Evolutionary conservation across 1,140 invertebrate genomes (phyloP), one percentile per base, ranked within the genome.

Genomic region (Pectinophora gossypiella): DNA sequence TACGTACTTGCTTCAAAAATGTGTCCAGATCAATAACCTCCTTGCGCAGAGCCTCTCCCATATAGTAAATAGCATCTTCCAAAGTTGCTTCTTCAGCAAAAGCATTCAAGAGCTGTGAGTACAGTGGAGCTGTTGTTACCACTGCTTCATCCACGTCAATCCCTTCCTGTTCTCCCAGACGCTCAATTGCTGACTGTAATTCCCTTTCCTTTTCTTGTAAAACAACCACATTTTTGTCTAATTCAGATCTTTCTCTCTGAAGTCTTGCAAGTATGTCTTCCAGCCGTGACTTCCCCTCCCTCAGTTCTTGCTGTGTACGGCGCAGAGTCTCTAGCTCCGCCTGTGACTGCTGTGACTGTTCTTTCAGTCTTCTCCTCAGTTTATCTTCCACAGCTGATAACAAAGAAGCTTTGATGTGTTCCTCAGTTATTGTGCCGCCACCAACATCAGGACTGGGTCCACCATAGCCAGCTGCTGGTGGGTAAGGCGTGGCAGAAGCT

Each of bases 1-100:
- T 94, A 59, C 98, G 93, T 1, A 99, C 96, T 91, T 99, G 96
- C 88, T 99, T 99, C 51, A 99, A 90, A 89, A 99, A 99, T 38
- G 95, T 93, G 72, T 99, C 98, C 64, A 99, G 85, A 88, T 98
- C 97, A 75, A 99, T 97, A 2, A 98, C 95, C 50, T 95, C 94
- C 67, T 95, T 94, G 58, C 97, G 90, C 47, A 99, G 85, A 18
- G 96, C 98, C 89, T 99, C 97, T n/a, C 97, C 97, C 74, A 99
- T 93, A 83, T 98, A 98, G 85, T 99, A 99, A 70, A 99, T 98
- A 47, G 97, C 95, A 91, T 99, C 98, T 90, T 99, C 98, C 44
- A 96, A 94, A 9, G 98, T 97, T 65, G 98, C 96, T 89, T 99
- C 98, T 88, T 99, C 97, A 45, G 97, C 97, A 92, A 97, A 99